phyloP scores from a whole-genome alignment of 2,888 invertebrate genomes.

The Xestia c-nigrum region DNA sequence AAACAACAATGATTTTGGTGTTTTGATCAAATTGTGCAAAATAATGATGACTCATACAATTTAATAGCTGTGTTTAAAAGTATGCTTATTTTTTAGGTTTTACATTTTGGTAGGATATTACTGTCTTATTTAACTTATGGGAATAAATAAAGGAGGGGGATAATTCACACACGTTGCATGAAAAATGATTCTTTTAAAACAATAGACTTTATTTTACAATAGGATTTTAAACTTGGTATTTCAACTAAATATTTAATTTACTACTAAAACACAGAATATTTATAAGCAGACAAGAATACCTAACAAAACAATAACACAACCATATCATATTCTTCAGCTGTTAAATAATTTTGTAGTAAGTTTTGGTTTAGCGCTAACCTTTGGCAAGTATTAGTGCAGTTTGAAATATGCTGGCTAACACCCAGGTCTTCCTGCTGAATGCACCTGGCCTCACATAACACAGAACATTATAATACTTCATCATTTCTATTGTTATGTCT shows the following conservation, averaged over 20 bases:
- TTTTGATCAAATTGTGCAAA: conserved; percentile 19
- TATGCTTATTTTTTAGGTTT: not conserved
- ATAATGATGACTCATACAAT: conserved; percentile 15
- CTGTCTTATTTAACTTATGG: not conserved
- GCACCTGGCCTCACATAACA: conserved; percentile 75
- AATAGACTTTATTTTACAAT: not conserved
- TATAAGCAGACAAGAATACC: not conserved
- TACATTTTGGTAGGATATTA: not conserved
- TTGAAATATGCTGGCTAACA: conserved; percentile 81
- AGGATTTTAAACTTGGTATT: not conserved
- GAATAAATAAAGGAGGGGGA: not conserved
- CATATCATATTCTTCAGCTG: conserved; percentile 15
- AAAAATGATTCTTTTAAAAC: not conserved
- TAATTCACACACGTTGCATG: not conserved
- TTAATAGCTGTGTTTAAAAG: not conserved
- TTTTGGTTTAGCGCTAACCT: conserved; percentile 80
- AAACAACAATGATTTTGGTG: not conserved
- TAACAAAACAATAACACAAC: conserved; percentile 7
- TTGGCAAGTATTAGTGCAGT: conserved; percentile 82
- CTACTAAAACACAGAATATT: not conserved
- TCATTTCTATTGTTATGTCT: conserved; percentile 52
- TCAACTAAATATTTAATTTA: not conserved
- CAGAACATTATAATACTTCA: conserved; percentile 45
- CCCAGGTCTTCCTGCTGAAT: conserved; percentile 85
- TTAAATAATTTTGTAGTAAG: conserved; percentile 37